Evolutionary conservation across 2,113 vertebrate species (phyloP).

Genomic region (Tenebrosternarchus preto): DNA sequence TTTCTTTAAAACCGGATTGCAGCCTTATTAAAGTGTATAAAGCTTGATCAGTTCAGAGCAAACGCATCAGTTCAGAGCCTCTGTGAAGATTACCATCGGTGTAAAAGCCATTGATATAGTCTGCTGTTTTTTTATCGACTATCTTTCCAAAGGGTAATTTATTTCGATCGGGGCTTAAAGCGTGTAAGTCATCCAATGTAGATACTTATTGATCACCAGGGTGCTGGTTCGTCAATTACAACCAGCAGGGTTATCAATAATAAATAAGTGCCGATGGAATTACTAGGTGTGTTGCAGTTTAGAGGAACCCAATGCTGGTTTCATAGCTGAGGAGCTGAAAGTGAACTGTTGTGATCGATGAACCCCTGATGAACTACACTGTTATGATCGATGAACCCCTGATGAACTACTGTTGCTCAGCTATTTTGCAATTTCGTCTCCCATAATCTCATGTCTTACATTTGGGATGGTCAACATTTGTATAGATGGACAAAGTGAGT

Average conservation of each 20-base stretch:
- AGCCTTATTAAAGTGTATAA: background rate
- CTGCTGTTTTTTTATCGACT: conserved; percentile 1
- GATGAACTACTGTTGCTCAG: conserved; percentile 11
- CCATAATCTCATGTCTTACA: conserved; percentile 2
- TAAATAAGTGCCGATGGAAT: conserved; percentile 55
- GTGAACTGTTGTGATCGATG: conserved; percentile 35
- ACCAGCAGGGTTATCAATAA: conserved; percentile 56
- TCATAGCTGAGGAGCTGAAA: conserved; percentile 53
- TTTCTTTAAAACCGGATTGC: background rate
- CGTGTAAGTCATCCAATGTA: conserved; percentile 4
- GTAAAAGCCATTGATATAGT: background rate
- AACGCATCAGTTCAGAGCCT: background rate
- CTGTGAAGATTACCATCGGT: background rate
- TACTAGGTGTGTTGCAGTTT: conserved; percentile 52
- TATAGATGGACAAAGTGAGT: background rate
- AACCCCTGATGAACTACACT: background rate
- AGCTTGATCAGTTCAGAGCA: background rate
- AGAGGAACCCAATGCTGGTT: conserved; percentile 44
- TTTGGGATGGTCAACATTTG: too few species aligned
- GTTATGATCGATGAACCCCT: conserved; percentile 42
- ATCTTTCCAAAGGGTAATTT: conserved; percentile 28
- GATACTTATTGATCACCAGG: conserved; percentile 6
- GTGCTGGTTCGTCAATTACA: conserved; percentile 25
- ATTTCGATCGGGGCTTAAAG: conserved; percentile 11
- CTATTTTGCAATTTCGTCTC: conserved; percentile 6